A percentile compares a stretch with the other conserved stretches of the same genome.
These are phyloP conservation scores for Liparis tanakae DNA, from an alignment of 2,797 vertebrate species.

Conservation along the genomic window DNA sequence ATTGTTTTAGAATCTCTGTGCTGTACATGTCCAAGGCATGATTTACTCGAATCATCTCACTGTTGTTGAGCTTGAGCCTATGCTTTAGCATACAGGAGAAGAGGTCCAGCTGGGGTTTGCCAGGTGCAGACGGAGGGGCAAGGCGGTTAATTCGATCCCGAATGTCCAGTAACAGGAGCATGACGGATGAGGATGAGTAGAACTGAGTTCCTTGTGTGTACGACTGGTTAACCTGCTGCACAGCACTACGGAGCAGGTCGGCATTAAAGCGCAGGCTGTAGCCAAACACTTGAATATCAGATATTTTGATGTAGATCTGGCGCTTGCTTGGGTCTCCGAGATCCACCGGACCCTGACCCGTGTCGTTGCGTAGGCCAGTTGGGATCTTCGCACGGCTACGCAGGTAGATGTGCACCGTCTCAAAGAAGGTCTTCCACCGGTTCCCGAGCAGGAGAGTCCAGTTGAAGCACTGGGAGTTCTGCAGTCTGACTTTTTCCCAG, in stretches of 20 bases:
- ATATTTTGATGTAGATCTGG: slow-evolving; percentile 99
- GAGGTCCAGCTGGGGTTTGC: slow-evolving; percentile 97
- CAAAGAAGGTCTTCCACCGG: slow-evolving; percentile 99
- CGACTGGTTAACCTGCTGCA: slow-evolving; percentile 99
- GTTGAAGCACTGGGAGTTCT: slow-evolving; percentile 98
- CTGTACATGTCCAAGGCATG: slow-evolving; percentile 99
- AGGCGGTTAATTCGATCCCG: slow-evolving; percentile 98
- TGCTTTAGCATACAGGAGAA: slow-evolving; percentile 99
- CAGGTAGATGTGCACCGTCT: slow-evolving; percentile 99
- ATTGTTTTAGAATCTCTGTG: slow-evolving; percentile 99
- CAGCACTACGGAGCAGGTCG: slow-evolving; percentile 94
- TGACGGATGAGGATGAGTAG: slow-evolving; percentile 97
- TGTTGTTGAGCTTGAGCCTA: slow-evolving; percentile 98
- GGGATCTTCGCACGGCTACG: slow-evolving; percentile 97
- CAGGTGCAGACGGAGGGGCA: slow-evolving; percentile 93
- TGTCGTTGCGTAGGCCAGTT: slow-evolving; percentile 93
- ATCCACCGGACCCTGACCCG: slow-evolving; percentile 95
- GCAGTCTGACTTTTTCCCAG: slow-evolving; percentile 96
- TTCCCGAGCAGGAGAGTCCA: slow-evolving; percentile 98
- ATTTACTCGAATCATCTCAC: slow-evolving; percentile 98
- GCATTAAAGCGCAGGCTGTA: slow-evolving; percentile 98
- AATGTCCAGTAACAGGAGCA: slow-evolving; percentile 97
- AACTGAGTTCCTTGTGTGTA: slow-evolving; percentile 97
- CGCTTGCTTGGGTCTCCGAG: slow-evolving; percentile 96
- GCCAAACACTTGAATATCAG: slow-evolving; percentile 97